Evolutionary conservation across 2,113 vertebrate genomes (phyloP), one percentile per base, ranked within the genome.

Genomic region (Microcebus ravelobensis): DNA sequence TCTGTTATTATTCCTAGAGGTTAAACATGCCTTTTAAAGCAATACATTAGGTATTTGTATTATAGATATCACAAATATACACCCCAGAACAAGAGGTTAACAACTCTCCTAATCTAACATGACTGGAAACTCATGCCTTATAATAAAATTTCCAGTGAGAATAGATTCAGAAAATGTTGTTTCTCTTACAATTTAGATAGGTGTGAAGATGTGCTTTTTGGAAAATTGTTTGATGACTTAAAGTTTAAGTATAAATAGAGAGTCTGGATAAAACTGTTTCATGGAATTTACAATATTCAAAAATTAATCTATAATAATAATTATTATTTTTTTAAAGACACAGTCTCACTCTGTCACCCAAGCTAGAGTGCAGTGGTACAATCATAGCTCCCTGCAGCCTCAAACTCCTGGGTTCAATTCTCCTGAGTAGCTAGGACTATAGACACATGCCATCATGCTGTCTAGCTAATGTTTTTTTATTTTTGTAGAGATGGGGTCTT

Each of bases 1-100:
- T 95, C 86, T 59, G 48, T 73, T 91, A 29, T 91, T 84, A 45
- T 81, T 90, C 76, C 79, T 93, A 31, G 82, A 87, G 77, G 21
- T 94, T 68, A 76, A 93, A n/a, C 21, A 55, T 83, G 36, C 13
- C 57, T 74, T 91, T 90, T 88, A 79, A 74, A 95, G 79, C 36
- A 73, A 39, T 36, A n/a, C 5, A 63, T 63, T 48, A 71, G 45
- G 25, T 65, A 27, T 89, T 89, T 91, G 29, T 89, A 50, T 74
- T 94, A 59, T 63, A 79, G 36, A 14, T 77, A 65, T 67, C 63
- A 70, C 6, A 31, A 48, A 52, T 84, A 20, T 52, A 79, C 1
- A 83, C 68, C 27, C 74, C 4, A 79, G 68, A 25, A 31, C 63
- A 84, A 94, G 68, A 50, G 39, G 50, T 50, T 92, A 95, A 52